Base-by-base conservation (phyloP, 53 echinoderm and acorn worm species). In the Zoroaster sp. region DNA sequence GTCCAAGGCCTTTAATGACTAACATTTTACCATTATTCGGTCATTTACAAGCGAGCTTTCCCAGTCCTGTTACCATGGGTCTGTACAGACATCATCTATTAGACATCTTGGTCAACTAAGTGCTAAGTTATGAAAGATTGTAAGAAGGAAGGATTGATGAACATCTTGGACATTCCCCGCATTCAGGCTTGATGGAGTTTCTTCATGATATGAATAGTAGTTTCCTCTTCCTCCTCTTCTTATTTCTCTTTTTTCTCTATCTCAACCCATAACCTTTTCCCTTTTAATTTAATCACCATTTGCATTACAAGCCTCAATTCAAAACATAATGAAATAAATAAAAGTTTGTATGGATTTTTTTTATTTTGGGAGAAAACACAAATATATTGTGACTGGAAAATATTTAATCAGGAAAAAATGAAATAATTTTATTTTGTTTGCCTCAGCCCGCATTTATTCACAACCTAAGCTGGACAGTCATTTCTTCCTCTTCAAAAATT, bases 141-240 rank as follows among this genome's bases (percentile, higher is more conserved):
- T 79, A 75, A 73, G 37, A 36, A 68, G 72, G 91, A 86, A 4
- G 92, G 90, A 33, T 49, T 94, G 11, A 70, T 47, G 0, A 59
- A 47, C 13, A 86, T 95, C 33, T 32, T 93, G 41, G 92, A 87
- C 77, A 35, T 98, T 91, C 23, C 98, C 97, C 6, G 91, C 85
- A 20, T 83, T 98, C 52, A 68, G 54, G 89, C 94, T 18, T 98
- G 94, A 94, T 98, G 91, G 35, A 94, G 41, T 95, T 89, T 74
- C 88, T 88, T 14, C 75, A 94, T 45, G 87, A 74, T 66, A 88
- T 73, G 68, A 92, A 87, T n/a, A n/a, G n/a, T n/a, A 1, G 14
- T 21, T 76, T 40, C 7, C 14, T 35, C 4, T 44, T 8, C 32
- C 1, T 75, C 17, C 31, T 18, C 0, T 42, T 59, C 36, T 77